These are phyloP conservation scores for Drosophila quadrilineata DNA, from an alignment of 1,140 invertebrate genomes.

Conservation along the genomic window DNA sequence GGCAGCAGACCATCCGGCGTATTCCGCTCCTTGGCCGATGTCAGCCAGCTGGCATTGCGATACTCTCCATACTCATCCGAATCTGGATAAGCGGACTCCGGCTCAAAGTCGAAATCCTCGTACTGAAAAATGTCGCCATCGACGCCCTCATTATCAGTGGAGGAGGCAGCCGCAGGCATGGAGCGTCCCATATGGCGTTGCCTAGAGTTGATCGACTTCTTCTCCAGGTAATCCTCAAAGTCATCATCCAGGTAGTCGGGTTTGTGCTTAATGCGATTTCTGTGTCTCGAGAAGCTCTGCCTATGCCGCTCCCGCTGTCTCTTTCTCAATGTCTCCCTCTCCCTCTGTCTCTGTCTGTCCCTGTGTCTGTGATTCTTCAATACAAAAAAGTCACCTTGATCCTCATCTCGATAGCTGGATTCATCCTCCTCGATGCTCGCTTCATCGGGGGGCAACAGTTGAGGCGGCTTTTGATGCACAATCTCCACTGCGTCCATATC, in stretches of 20 bases:
- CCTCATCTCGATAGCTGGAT: slow-evolving; percentile 3
- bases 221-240: slow-evolving; percentile 53
- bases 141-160: too few species aligned
- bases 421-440: slow-evolving; percentile 28
- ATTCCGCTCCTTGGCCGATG: slow-evolving; percentile 42
- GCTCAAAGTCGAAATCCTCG: slow-evolving; percentile 69
- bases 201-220: slow-evolving; percentile 7
- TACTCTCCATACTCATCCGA: slow-evolving; percentile 52
- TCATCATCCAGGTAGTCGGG: slow-evolving; percentile 48
- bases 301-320: slow-evolving; percentile 12
- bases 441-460: slow-evolving; percentile 27
- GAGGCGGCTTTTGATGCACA: slow-evolving; percentile 20
- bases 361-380: slow-evolving; percentile 41
- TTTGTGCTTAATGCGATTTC: slow-evolving; percentile 7
- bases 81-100: slow-evolving; percentile 31
- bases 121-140: slow-evolving; percentile 73
- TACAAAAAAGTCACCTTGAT: slow-evolving; percentile 59
- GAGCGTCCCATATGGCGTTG: slow-evolving; percentile 24
- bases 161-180: too few species aligned
- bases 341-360: slow-evolving; percentile 17
- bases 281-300: not conserved
- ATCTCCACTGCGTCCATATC: slow-evolving; percentile 20
- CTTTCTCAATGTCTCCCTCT: slow-evolving; percentile 1
- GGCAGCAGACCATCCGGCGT: slow-evolving; percentile 48
- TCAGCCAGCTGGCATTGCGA: slow-evolving; percentile 33